Evolutionary conservation across 2,888 invertebrate species (phyloP), one percentile per base, ranked within the genome.

Genomic region (Prosapia bicincta): DNA sequence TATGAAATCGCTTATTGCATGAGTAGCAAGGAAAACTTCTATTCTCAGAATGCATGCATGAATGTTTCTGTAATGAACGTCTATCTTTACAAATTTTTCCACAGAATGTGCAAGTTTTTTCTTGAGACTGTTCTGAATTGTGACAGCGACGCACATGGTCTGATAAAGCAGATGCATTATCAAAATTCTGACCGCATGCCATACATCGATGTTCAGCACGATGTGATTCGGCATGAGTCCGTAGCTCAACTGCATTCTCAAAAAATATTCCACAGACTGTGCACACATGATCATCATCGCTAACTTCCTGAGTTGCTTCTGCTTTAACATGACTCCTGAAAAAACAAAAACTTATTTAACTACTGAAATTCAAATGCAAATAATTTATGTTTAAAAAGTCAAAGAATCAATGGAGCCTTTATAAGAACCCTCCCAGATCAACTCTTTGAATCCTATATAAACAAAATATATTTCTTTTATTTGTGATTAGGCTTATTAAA

Each of bases 241-340:
- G 86, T 80, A 94, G 87, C 83, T 93, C 92, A 81, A 93, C 85
- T 72, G 93, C 92, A 86, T 92, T 93, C 66, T 89, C 88, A 84
- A 93, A 94, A 78, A 89, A 89, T 85, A 93, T 92, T 69, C 93
- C 94, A 84, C 94, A 94, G 43, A 92, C 92, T 83, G 90, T 92
- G 84, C 94, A 95, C 79, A 91, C 88, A 83, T 94, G 93, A 76
- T 88, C 88, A 76, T 83, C 84, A 71, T 84, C 84, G 13, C 85
- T 85, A 84, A 88, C 88, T 79, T 87, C 84, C 1, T 80, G 78
- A 25, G 83, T 82, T 9, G 66, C 72, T 79, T 85, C 85, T 80
- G 83, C 82, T 76, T 85, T 85, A 1, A 85, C 79, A 75, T 85
- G 85, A 78, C 83, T 83, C 79, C 85, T 85, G 78, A 78, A 75